Base-by-base conservation (phyloP, 2,797 vertebrate species). In the Tympanoctomys barrerae region DNA sequence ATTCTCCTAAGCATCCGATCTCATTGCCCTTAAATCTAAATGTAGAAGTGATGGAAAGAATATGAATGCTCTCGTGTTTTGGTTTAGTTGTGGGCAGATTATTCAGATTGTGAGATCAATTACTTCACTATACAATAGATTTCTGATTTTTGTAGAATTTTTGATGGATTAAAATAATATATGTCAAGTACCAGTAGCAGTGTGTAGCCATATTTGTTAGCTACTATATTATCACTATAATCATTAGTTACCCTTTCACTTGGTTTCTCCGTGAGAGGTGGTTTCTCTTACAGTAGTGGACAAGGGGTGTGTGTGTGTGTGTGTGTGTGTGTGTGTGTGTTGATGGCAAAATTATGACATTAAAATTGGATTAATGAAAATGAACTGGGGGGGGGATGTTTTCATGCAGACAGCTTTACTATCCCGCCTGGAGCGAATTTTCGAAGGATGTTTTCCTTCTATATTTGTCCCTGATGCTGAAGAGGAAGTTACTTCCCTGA, bases 391-490 rank as follows among this genome's bases (percentile, higher is more conserved):
- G 62, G 49, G 59, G 94, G 1, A 11, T 98, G 62, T 97, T 96
- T 96, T 98, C 52, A 90, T 97, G 1, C 62, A 99, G 99, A 98
- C 97, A 97, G 98, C 97, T 5, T 98, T 99, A 97, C 97, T 98
- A 94, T 98, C 97, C 96, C 99, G 98, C 89, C 98, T 99, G 97
- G 99, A 99, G 96, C 98, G 98, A 98, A 98, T 99, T 97, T 98
- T 99, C 97, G 98, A 99, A 97, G 98, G 96, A 96, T 99, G 98
- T 98, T 99, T 99, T 98, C 99, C 99, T 91, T 98, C 98, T 80
- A 96, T 98, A 7, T 96, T 97, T 97, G 97, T 99, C 91, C 96
- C 97, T 93, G 97, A 98, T 87, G 78, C 98, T 91, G 98, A 98
- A 94, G 99, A 99, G 84, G 98, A 98, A 94, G 98, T 99, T 95